Evolutionary conservation across 2,888 invertebrate species (phyloP).

Genomic region (Cordilura impudica): DNA sequence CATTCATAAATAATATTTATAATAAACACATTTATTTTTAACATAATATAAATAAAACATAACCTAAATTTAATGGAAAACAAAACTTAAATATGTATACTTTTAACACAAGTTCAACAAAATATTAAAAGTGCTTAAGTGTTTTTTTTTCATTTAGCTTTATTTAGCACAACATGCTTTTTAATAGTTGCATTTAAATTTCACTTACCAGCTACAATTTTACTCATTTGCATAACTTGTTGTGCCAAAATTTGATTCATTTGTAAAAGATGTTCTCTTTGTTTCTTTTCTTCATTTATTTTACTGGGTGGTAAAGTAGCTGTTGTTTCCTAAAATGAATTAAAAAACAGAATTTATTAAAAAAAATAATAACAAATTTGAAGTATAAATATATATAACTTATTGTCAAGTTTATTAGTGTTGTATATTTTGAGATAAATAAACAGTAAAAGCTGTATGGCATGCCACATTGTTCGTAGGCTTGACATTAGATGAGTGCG

Average conservation of each 20-base stretch:
- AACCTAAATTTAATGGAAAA: constrained; percentile 61
- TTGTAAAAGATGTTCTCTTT: constrained; percentile 92
- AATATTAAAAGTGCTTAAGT: constrained; percentile 60
- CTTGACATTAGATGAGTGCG: too few relatives aligned
- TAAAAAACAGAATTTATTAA: constrained; percentile 32
- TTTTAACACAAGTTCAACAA: constrained; percentile 51
- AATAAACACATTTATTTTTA: constrained; percentile 41
- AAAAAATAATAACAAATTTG: neutral
- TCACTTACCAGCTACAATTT: constrained; percentile 93
- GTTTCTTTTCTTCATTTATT: constrained; percentile 89
- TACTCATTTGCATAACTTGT: constrained; percentile 96
- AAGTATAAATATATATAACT: too few relatives aligned
- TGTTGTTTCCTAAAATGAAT: constrained; percentile 69
- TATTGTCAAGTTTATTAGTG: too few relatives aligned
- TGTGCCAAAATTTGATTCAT: constrained; percentile 94
- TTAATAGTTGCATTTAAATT: constrained; percentile 43
- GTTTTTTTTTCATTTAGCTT: constrained; percentile 38
- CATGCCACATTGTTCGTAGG: too few relatives aligned
- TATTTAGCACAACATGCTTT: constrained; percentile 50
- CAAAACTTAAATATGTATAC: constrained; percentile 29
- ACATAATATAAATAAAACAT: constrained; percentile 59
- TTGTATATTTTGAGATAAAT: too few relatives aligned
- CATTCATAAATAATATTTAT: constrained; percentile 26
- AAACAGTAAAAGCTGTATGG: too few relatives aligned
- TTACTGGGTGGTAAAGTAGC: constrained; percentile 82